These are phyloP conservation scores for Resseliella maxima DNA, from an alignment of 2,888 invertebrate genomes.

Conservation along the genomic window DNA sequence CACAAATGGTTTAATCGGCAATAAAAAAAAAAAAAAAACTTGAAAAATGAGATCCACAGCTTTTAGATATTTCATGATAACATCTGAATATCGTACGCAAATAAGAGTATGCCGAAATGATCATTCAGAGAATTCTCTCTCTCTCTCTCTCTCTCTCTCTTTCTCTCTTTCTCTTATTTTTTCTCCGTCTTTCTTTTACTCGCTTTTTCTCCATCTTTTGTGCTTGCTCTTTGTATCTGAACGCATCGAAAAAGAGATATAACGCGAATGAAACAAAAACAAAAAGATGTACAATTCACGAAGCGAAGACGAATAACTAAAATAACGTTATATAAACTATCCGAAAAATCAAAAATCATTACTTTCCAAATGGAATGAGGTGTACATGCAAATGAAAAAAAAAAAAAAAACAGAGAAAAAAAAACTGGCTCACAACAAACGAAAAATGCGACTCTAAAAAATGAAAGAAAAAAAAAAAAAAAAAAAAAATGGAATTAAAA, in stretches of 20 bases:
- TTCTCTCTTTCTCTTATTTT: not conserved
- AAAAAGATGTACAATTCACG: conserved; percentile 18
- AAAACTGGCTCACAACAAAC: conserved; percentile 21
- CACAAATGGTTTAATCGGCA: not conserved
- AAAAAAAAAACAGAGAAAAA: not conserved
- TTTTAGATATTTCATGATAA: not conserved
- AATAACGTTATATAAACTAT: conserved; percentile 42
- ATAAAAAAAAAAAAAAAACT: not conserved
- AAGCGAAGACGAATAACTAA: conserved; percentile 25
- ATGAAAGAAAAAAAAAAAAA: not conserved
- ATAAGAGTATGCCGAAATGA: not conserved
- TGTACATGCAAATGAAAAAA: conserved; percentile 11
- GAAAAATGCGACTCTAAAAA: conserved; percentile 1
- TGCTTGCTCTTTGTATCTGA: too few relatives aligned
- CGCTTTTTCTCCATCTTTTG: too few relatives aligned
- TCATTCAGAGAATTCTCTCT: too few relatives aligned
- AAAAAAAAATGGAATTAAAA: not conserved
- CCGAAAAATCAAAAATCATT: conserved; percentile 40
- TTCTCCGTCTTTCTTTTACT: too few relatives aligned
- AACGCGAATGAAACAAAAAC: not conserved
- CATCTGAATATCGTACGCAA: not conserved
- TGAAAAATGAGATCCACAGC: not conserved
- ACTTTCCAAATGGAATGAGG: conserved; percentile 33
- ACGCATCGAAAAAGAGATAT: not conserved
- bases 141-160: conserved; percentile 1